Evolutionary conservation across 1,140 invertebrate species (phyloP).

Genomic region (Hycleus cichorii): DNA sequence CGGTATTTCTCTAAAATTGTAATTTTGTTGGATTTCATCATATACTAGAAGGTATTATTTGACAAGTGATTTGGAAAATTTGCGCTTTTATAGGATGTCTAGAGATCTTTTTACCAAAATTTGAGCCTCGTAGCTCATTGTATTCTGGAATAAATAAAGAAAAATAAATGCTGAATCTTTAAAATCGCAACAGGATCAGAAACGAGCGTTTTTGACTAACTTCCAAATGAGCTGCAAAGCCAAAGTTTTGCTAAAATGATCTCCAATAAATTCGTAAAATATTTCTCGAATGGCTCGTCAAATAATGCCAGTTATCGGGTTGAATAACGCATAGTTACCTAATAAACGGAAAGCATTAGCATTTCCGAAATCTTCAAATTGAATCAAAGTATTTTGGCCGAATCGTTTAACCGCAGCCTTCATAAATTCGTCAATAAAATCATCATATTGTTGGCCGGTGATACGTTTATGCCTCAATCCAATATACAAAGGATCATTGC

Average conservation of each 20-base stretch:
- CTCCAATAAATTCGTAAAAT: too few species aligned
- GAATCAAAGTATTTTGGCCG: conserved; percentile 72
- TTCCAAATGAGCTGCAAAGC: background rate
- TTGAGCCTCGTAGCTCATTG: too few species aligned
- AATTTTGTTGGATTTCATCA: too few species aligned
- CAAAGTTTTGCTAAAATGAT: background rate
- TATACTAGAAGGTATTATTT: too few species aligned
- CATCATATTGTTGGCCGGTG: conserved; percentile 77
- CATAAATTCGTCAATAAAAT: conserved; percentile 98
- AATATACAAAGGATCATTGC: conserved; percentile 89
- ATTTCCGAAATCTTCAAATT: conserved; percentile 95
- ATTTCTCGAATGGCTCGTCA: too few species aligned
- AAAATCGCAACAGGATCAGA: too few species aligned
- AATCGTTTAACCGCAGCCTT: conserved; percentile 75
- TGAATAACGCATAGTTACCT: background rate
- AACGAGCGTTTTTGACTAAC: too few species aligned
- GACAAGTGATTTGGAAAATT: background rate
- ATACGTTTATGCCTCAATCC: conserved; percentile 79
- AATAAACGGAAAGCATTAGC: conserved; percentile 82
- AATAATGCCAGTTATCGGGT: too few species aligned
- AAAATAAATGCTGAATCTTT: too few species aligned
- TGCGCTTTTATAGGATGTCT: background rate
- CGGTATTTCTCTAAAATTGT: conserved; percentile 62
- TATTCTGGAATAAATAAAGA: too few species aligned
- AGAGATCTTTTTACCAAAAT: background rate